These are phyloP conservation scores for Pelecanus crispus DNA, from an alignment of 2,113 vertebrate species.

Conservation along the genomic window DNA sequence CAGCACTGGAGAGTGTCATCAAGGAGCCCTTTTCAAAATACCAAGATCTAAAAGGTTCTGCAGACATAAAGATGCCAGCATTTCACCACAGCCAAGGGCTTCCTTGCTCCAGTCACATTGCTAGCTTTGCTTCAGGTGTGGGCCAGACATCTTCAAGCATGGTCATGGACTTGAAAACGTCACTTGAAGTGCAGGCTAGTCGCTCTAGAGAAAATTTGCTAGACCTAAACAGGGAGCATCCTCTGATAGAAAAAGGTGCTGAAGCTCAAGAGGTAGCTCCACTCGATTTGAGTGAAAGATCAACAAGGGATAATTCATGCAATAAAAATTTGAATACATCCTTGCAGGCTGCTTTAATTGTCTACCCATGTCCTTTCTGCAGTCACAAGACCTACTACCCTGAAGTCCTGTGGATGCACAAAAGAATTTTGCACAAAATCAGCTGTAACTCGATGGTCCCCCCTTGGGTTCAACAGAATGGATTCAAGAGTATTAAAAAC, in stretches of 20 bases:
- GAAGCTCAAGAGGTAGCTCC: constrained; percentile 55
- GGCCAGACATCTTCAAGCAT: not conserved
- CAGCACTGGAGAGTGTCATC: constrained; percentile 34
- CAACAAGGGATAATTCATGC: constrained; percentile 61
- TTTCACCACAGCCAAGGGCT: constrained; percentile 68
- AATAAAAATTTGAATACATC: constrained; percentile 57
- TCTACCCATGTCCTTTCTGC: constrained; percentile 90
- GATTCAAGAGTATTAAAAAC: constrained; percentile 73
- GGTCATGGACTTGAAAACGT: not conserved
- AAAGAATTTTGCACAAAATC: constrained; percentile 89
- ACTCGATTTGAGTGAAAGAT: constrained; percentile 74
- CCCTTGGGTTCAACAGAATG: constrained; percentile 82
- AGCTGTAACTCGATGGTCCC: constrained; percentile 81
- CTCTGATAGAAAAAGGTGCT: not conserved
- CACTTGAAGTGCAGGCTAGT: constrained; percentile 17
- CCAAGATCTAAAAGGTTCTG: constrained; percentile 61
- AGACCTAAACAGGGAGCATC: constrained; percentile 33
- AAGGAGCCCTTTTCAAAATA: constrained; percentile 60
- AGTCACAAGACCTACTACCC: constrained; percentile 88
- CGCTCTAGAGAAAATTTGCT: constrained; percentile 16
- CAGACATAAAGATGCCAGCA: constrained; percentile 73
- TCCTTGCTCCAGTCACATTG: constrained; percentile 13
- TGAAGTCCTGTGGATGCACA: constrained; percentile 95
- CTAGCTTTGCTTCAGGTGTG: not conserved
- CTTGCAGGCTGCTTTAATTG: constrained; percentile 73